Base-by-base conservation (phyloP, 2,797 vertebrate species). In the Pristis pectinata region DNA sequence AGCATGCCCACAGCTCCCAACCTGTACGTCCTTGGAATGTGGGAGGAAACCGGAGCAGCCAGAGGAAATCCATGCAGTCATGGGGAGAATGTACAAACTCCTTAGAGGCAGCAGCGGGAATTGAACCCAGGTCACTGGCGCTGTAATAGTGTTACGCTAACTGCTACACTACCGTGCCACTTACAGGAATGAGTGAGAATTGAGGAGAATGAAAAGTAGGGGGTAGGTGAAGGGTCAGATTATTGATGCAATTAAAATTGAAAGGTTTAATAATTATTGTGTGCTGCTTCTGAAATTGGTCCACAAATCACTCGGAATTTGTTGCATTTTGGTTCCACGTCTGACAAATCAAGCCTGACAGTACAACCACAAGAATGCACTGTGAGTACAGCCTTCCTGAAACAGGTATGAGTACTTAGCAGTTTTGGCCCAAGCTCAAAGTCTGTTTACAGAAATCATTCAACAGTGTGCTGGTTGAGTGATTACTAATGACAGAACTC, bases 401-500 rank as follows among this genome's bases (percentile, higher is more conserved):
- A 91, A 37, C 87, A 91, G 59, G 61, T 91, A 91, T 91, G 87
- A 67, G n/a, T 24, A 41, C 87, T 41, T 64, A 91, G 2, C 59
- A 10, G n/a, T 22, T 64, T 91, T 91, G 87, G 87, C 59, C 19
- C 59, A 67, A 37, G n/a, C 87, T 91, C 59, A 67, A 67, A 91
- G 5, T 9, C 59, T 91, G 87, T 67, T 91, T 91, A 67, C n/a
- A 67, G 37, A 67, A 91, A 91, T 91, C 61, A 91, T 67, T 91
- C 87, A 91, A 13, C 59, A 3, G 61, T 37, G 19, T 9, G 1
- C n/a, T 64, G 34, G 56, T 64, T 91, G 87, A 91, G 87, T 91
- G 59, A 64, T 91, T 64, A 64, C 61, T 91, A n/a, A 59, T 91
- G 59, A 91, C 59, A 64, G 87, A 53, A 30, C 87, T 91, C 87